Conservation (phyloP, 2,888 invertebrate species). For the Listrodromus nycthemerus region DNA sequence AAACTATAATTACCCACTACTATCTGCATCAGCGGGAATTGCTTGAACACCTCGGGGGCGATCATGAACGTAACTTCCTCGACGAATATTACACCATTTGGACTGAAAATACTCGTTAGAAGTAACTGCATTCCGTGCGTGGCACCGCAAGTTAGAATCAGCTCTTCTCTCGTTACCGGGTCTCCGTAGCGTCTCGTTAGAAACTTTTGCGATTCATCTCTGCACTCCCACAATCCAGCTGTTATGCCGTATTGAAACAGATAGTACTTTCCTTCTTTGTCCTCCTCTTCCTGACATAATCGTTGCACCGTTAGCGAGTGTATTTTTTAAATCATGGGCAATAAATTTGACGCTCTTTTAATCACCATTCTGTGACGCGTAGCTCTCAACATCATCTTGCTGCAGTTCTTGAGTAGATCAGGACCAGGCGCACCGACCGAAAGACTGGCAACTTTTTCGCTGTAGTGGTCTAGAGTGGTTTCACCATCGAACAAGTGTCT, state of each 20-base stretch:
- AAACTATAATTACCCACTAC: conserved; percentile 82
- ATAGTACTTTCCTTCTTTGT: conserved; percentile 80
- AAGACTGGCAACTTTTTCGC: conserved; percentile 83
- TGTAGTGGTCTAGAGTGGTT: conserved; percentile 85
- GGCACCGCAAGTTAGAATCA: conserved; percentile 88
- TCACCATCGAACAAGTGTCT: conserved; percentile 85
- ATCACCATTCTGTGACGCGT: conserved; percentile 85
- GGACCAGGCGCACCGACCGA: conserved; percentile 86
- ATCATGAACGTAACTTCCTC: conserved; percentile 89
- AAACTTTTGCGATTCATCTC: conserved; percentile 85
- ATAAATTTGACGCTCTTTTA: background rate
- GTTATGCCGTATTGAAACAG: conserved; percentile 87
- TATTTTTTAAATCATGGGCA: background rate
- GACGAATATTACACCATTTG: conserved; percentile 86
- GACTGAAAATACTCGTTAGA: conserved; percentile 86
- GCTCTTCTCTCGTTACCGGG: conserved; percentile 84
- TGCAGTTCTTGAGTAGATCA: conserved; percentile 85
- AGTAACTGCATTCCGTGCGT: conserved; percentile 87
- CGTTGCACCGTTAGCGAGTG: background rate
- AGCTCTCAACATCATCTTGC: conserved; percentile 84
- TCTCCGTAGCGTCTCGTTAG: conserved; percentile 84
- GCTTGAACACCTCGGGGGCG: conserved; percentile 86
- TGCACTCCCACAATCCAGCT: conserved; percentile 85
- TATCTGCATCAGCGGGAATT: conserved; percentile 86
- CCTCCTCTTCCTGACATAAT: conserved; percentile 78